Conservation (phyloP, 2,113 vertebrate species). For the Erythrocercus mccallii region DNA sequence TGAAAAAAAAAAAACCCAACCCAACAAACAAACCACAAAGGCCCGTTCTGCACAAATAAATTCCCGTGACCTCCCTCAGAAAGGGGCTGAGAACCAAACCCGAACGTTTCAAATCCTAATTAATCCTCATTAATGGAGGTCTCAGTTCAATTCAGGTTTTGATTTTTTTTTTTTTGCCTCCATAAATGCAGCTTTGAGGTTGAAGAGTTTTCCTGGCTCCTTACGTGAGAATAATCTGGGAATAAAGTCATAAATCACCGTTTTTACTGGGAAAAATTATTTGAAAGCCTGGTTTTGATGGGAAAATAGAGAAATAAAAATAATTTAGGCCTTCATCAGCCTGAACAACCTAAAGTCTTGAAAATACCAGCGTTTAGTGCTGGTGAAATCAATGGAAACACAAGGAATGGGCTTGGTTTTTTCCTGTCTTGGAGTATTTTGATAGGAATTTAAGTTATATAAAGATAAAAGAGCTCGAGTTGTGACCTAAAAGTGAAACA, state of each 20-base stretch:
- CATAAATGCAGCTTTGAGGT: not conserved
- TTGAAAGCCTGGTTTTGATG: not conserved
- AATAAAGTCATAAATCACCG: not conserved
- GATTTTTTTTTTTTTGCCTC: not conserved
- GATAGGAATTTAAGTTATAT: accelerated
- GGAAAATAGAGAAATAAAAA: not conserved
- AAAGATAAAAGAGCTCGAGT: not conserved
- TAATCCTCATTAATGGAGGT: not conserved
- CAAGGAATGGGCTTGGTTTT: not conserved
- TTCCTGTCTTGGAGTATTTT: accelerated
- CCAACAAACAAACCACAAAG: not conserved
- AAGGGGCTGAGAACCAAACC: not conserved
- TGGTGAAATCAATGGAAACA: not conserved
- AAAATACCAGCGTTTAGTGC: accelerated
- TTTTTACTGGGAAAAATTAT: not conserved
- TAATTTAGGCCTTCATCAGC: not conserved
- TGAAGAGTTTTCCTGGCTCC: not conserved
- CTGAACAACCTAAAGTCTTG: not conserved
- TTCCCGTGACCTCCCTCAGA: not conserved
- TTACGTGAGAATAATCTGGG: not conserved
- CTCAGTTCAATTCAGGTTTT: not conserved
- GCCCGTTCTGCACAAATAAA: accelerated
- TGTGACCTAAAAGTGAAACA: not conserved
- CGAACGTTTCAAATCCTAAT: not conserved
- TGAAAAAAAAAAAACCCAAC: not conserved